phyloP scores from a whole-genome alignment of 2,113 vertebrate species.

The Narcine bancroftii region DNA sequence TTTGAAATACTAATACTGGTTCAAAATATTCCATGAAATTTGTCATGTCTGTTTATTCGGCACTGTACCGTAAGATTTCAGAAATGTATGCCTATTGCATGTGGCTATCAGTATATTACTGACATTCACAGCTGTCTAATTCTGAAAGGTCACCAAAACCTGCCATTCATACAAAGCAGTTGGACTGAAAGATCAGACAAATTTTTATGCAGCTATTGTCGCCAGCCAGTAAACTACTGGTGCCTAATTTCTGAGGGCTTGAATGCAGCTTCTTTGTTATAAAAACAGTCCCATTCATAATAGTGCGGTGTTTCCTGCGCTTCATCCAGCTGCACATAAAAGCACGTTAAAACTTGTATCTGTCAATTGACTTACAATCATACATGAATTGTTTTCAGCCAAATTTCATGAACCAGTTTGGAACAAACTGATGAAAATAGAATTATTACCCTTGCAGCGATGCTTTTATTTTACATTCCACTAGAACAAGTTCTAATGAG shows the following conservation, averaged over 20 bases:
- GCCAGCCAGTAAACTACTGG: neutral
- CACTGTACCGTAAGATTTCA: neutral
- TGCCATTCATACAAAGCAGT: conserved; percentile 30
- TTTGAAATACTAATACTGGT: neutral
- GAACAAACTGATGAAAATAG: neutral
- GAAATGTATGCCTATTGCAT: neutral
- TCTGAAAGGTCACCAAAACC: conserved; percentile 31
- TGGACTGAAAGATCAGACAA: conserved; percentile 17
- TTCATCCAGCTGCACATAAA: neutral
- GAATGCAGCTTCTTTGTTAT: neutral
- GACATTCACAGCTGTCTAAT: conserved; percentile 22
- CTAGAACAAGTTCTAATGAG: neutral
- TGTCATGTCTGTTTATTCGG: neutral
- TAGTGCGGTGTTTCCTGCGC: neutral
- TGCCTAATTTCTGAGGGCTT: neutral
- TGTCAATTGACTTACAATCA: neutral
- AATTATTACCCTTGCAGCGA: neutral
- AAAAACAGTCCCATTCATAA: neutral
- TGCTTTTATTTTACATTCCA: neutral
- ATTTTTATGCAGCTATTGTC: conserved; percentile 12
- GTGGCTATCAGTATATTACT: neutral
- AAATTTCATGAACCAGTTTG: neutral
- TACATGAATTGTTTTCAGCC: neutral
- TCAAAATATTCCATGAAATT: neutral
- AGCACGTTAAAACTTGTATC: neutral